Percentiles rank a stretch among this genome's conserved stretches.
Evolutionary conservation across 2,113 vertebrate species (phyloP).

Genomic region (Dipodomys stephensi): DNA sequence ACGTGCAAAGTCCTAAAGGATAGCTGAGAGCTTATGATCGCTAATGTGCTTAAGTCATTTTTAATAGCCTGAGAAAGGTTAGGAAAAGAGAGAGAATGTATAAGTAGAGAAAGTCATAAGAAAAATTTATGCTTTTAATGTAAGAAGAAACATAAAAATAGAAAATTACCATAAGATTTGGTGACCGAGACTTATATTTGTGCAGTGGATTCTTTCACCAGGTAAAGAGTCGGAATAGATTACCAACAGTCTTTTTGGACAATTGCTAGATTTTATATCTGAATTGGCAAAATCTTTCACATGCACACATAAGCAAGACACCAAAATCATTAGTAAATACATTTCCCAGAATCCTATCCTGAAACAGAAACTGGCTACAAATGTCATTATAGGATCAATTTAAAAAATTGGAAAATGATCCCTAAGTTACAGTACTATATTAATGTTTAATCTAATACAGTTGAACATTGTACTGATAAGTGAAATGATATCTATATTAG

Average conservation of each 20-base stretch:
- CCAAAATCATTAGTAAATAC: no score
- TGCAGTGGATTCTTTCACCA: background rate
- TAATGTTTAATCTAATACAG: background rate
- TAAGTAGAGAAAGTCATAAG: background rate
- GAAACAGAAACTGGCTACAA: background rate
- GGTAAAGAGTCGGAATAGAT: conserved; percentile 2
- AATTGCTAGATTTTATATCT: background rate
- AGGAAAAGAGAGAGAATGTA: background rate
- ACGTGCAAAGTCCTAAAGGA: conserved; percentile 10
- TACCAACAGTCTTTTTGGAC: background rate
- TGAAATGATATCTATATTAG: background rate
- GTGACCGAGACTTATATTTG: conserved; percentile 16
- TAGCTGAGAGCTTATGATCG: background rate
- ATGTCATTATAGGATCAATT: background rate
- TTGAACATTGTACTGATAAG: background rate
- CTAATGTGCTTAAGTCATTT: background rate
- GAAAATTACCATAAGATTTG: background rate
- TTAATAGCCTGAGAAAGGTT: background rate
- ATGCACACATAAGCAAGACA: background rate
- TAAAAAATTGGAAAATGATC: background rate
- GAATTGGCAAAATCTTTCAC: background rate
- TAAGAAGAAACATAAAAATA: conserved; percentile 30
- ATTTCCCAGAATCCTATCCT: background rate
- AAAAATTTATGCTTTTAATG: conserved; percentile 2
- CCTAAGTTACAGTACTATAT: background rate